These are phyloP conservation scores for Rhagoletis zephyria DNA, from an alignment of 1,140 invertebrate genomes.

Conservation along the genomic window DNA sequence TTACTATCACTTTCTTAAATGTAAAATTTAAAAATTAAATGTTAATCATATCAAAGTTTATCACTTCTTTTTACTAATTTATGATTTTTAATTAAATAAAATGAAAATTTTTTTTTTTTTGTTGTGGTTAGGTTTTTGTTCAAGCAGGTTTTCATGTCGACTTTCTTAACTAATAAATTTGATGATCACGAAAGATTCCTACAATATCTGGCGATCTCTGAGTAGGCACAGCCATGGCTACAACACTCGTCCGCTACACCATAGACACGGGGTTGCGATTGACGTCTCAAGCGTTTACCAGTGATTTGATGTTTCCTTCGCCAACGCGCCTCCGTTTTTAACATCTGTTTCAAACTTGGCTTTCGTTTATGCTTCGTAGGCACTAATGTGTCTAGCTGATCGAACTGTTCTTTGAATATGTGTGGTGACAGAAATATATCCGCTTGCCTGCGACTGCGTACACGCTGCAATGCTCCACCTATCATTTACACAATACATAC, in stretches of 20 bases:
- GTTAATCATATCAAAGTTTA: not conserved
- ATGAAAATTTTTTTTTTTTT: too few species aligned
- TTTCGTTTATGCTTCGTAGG: not conserved
- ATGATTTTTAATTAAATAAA: not conserved
- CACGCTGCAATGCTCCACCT: not conserved
- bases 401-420: not conserved
- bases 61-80: not conserved
- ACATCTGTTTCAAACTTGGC: not conserved
- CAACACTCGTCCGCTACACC: slow-evolving; percentile 53
- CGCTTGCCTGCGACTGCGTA: slow-evolving; percentile 40
- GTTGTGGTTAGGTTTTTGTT: too few species aligned
- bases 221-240: slow-evolving; percentile 32
- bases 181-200: not conserved
- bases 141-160: not conserved
- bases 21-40: not conserved
- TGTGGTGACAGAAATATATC: not conserved
- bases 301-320: slow-evolving; percentile 3
- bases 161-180: not conserved
- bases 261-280: not conserved
- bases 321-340: not conserved
- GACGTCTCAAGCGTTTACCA: not conserved
- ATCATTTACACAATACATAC: not conserved
- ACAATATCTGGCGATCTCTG: slow-evolving; percentile 48
- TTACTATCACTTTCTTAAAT: not conserved
- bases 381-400: not conserved